phyloP scores from a whole-genome alignment of 2,113 vertebrate genomes.

The Hippopotamus amphibius region DNA sequence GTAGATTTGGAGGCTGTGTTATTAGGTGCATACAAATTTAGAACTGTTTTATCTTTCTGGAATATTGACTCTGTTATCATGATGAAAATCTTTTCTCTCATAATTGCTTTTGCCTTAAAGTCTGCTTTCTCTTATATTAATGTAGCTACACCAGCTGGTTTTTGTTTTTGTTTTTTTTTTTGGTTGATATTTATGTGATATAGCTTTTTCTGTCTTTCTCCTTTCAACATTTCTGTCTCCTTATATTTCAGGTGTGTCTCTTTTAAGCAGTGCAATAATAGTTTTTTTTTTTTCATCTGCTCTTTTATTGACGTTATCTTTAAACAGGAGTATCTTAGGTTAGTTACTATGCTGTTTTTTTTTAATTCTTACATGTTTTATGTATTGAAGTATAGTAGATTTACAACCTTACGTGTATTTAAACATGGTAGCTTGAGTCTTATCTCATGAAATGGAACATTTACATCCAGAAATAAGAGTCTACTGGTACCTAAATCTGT shows the following conservation, averaged over 20 bases:
- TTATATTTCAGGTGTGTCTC: background rate
- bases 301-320: background rate
- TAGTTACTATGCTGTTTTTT: background rate
- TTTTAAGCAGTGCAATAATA: background rate
- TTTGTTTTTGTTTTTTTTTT: background rate
- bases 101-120: background rate
- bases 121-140: background rate
- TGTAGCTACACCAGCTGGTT: fast-evolving
- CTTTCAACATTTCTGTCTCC: background rate
- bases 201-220: background rate
- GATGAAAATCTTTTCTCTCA: background rate
- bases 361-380: background rate
- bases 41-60: background rate
- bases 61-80: background rate
- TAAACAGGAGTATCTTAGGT: background rate
- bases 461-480: background rate
- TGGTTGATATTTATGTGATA: fast-evolving
- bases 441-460: background rate
- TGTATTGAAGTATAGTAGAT: background rate
- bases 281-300: background rate
- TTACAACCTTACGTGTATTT: background rate
- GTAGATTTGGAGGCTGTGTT: background rate
- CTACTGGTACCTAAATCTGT: fast-evolving
- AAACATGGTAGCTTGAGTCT: background rate
- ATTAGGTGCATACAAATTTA: background rate